Percentiles rank a stretch among this genome's conserved stretches.
Conservation (phyloP, 1,140 invertebrate species). For the Halyomorpha halys region DNA sequence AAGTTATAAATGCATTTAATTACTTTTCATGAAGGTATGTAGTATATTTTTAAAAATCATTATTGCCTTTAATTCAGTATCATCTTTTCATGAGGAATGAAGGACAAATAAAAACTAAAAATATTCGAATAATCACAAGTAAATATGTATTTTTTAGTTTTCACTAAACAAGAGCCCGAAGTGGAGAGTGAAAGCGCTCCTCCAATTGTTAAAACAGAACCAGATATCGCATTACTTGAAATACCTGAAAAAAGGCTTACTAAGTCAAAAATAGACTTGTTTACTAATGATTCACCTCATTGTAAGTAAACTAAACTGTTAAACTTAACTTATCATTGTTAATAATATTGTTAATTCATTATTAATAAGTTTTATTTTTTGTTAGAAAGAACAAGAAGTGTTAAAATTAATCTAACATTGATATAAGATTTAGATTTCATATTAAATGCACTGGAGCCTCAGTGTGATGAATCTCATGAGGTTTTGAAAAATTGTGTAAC, state of each 20-base stretch:
- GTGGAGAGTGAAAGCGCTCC: constrained; percentile 32
- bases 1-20: no score
- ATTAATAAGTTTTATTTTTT: neutral
- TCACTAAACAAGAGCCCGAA: constrained; percentile 34
- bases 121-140: no score
- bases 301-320: neutral
- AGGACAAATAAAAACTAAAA: no score
- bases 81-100: no score
- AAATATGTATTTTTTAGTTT: constrained; percentile 28
- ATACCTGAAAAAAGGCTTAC: constrained; percentile 4
- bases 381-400: neutral
- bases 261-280: constrained; percentile 23
- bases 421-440: neutral
- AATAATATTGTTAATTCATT: neutral
- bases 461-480: no score
- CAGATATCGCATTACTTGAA: constrained; percentile 14
- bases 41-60: no score
- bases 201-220: constrained; percentile 22
- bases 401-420: neutral
- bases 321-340: no score
- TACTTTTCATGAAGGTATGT: no score
- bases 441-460: no score
- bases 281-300: constrained; percentile 6
- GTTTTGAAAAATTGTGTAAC: no score
- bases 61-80: no score